phyloP scores from a whole-genome alignment of 2,113 vertebrate species.

The Cygnus atratus region DNA sequence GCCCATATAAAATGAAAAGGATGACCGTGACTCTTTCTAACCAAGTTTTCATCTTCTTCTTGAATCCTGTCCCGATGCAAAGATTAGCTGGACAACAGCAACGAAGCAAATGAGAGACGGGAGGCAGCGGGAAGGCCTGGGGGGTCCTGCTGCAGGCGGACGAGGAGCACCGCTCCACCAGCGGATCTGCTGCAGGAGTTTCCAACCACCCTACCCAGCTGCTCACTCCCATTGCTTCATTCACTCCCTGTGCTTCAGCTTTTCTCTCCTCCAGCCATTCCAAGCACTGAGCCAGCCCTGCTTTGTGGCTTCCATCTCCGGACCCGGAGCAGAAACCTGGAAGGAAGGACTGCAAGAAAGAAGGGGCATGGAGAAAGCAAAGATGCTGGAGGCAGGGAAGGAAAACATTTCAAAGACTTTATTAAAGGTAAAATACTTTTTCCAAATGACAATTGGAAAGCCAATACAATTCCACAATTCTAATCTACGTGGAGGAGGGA shows the following conservation, averaged over 20 bases:
- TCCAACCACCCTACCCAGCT: background rate
- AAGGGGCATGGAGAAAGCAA: background rate
- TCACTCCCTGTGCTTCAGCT: background rate
- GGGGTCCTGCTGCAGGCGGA: background rate
- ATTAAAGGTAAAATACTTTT: background rate
- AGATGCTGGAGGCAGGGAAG: background rate
- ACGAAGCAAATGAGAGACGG: background rate
- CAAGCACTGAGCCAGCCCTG: background rate
- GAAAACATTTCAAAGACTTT: background rate
- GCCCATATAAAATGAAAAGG: background rate
- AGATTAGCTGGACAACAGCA: background rate
- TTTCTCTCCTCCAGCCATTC: background rate
- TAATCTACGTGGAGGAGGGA: background rate
- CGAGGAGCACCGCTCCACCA: accelerated
- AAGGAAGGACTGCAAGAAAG: slow-evolving; percentile 15
- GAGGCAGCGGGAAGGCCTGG: background rate
- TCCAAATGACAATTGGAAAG: background rate
- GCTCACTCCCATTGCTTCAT: background rate
- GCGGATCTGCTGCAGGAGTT: background rate
- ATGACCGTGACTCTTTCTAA: background rate
- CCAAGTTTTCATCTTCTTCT: background rate
- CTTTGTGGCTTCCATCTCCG: background rate
- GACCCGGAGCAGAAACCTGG: slow-evolving; percentile 25
- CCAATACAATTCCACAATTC: background rate
- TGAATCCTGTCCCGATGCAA: background rate